These are phyloP conservation scores for Brevimyrus niger DNA, from an alignment of 2,113 vertebrate species.

Conservation along the genomic window DNA sequence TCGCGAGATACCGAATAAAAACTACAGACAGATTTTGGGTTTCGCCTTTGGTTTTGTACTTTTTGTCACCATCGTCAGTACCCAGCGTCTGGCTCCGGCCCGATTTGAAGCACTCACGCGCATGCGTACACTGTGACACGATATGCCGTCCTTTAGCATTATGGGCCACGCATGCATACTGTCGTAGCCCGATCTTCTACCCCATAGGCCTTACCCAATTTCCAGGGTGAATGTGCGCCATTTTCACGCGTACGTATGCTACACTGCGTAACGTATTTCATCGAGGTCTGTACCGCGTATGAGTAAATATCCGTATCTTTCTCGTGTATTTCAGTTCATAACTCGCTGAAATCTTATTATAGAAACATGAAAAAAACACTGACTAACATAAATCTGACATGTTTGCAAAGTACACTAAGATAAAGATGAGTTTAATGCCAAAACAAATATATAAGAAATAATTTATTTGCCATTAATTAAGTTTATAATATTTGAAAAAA, in stretches of 20 bases:
- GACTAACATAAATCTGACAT: too few relatives aligned
- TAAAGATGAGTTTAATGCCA: too few relatives aligned
- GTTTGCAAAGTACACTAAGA: too few relatives aligned
- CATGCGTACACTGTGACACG: neutral
- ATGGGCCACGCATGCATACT: neutral
- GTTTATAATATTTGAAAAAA: too few relatives aligned
- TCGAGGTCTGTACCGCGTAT: neutral
- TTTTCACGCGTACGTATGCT: neutral
- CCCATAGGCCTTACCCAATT: too few relatives aligned
- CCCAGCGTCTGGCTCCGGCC: neutral
- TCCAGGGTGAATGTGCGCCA: too few relatives aligned
- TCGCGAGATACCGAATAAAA: neutral
- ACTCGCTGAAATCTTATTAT: too few relatives aligned
- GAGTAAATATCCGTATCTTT: too few relatives aligned
- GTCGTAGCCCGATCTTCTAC: neutral
- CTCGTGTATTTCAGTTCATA: too few relatives aligned
- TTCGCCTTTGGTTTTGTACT: neutral
- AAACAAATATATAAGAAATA: too few relatives aligned
- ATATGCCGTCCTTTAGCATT: neutral
- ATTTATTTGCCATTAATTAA: too few relatives aligned
- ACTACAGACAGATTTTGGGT: neutral
- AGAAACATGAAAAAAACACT: too few relatives aligned
- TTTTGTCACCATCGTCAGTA: neutral
- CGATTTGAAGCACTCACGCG: neutral
- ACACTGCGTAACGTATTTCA: neutral